Base-by-base conservation (phyloP, 2,888 invertebrate species). In the Protophormia terraenovae region DNA sequence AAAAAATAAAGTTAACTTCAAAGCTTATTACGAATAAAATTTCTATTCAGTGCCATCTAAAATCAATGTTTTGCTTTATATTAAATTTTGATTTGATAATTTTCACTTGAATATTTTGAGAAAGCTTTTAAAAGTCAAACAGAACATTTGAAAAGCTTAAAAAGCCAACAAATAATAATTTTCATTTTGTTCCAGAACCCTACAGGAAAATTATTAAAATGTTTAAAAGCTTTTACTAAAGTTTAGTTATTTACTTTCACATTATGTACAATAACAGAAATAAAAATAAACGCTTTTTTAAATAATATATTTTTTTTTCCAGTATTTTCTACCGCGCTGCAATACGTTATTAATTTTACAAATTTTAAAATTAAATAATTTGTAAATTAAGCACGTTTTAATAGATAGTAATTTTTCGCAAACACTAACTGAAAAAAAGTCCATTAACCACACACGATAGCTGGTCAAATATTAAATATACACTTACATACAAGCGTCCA, bases 331-430 rank as follows among this genome's bases (percentile, higher is more conserved):
- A 32, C 16, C 0, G 5, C 14, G n/a, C n/a, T n/a, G 7, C 6
- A n/a, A 16, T 22, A 8, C 60, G n/a, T 35, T 60, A 47, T 16
- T 12, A n/a, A 14, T 41, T 27, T 12, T 16, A 24, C n/a, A 35
- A 27, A 38, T 27, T 75, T 76, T 1, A 64, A 45, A 79, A 19
- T 35, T 29, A 47, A 64, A 71, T 53, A 45, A 27, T 77, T 77
- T 58, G 16, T 12, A 72, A 38, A 32, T 27, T 32, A n/a, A 22
- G 55, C 77, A 83, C 71, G 76, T 77, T 22, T 50, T 35, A 24
- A 67, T 81, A 22, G 60, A 14, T 35, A 55, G 53, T 71, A 19
- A 69, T 29, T 75, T 64, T 10, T 27, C 7, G 35, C 35, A 16
- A 62, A 38, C 19, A 50, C 2, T 27, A 55, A 27, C 16, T 60